Base-by-base conservation (phyloP, 2,113 vertebrate species). In the Festucalex cinctus region DNA sequence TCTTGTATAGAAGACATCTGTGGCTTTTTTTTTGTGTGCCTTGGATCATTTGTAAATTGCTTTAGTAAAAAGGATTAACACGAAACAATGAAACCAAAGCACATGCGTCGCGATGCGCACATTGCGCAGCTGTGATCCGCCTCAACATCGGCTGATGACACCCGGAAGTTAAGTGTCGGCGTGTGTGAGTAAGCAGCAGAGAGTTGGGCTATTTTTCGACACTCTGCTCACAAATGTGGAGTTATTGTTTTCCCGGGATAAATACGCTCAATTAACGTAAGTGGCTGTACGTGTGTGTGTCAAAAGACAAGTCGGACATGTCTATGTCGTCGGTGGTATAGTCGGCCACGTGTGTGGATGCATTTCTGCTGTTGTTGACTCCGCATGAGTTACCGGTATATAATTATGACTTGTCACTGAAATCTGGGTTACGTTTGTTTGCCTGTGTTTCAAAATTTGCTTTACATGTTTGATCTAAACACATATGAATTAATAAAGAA, bases 321-420 rank as follows among this genome's bases (percentile, higher is more conserved):
- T 28, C 16, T 2, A 32, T 64, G 41, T 65, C 17, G 41, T 1
- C 6, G 10, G 51, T 71, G 80, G 16, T 13, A 67, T 37, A 69
- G 69, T 35, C 63, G 43, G 66, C 75, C 88, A 85, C 86, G 83
- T 89, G 86, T 89, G 86, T 83, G 65, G 35, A 60, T 43, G 22
- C 28, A 3, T 48, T 48, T 66, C 3, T 46, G 24, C 28, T 54
- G 28, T 46, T 71, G 20, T 71, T 59, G 16, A 65, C 5, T 5
- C 9, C 12, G 64, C 43, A 28, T n/a, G 6, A n/a, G 14, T 44
- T 39, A 37, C 59, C 41, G 46, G n/a, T n/a, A n/a, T n/a, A 53
- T 1, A 16, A 12, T 10, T 7, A 61, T 6, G 22, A 14, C 14
- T 16, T 17, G 13, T 9, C 22, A 62, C 22, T 43, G n/a, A 26